Evolutionary conservation across 2,797 vertebrate genomes (phyloP), one percentile per base, ranked within the genome.

Genomic region (Sebastes iracundus): DNA sequence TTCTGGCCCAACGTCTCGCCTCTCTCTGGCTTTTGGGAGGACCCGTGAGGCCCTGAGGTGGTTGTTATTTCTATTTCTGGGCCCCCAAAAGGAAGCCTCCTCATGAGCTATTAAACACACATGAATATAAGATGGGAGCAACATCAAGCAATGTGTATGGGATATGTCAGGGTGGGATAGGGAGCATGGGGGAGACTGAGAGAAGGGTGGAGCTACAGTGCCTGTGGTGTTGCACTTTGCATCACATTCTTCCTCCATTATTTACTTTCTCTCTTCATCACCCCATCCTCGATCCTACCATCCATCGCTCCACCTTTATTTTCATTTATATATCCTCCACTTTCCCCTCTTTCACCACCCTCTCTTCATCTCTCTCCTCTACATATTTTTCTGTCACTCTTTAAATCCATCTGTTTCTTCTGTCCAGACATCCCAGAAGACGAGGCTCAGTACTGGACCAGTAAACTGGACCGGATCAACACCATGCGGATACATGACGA

Each of bases 401-500:
- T 63, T 49, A 11, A 13, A 22, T 56, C 49, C 12, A 4, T 27
- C 7, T 66, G 0, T 32, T 69, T 68, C 18, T 35, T 65, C 42
- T 63, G 32, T 80, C 56, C 14, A 94, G 98, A 98, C 92, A 99
- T 99, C 38, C 98, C 97, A 5, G 98, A 99, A 62, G 97, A 99
- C 56, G 98, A 99, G 91, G 98, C 98, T 79, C 96, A 96, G 90
- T 99, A 98, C 84, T 99, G 98, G 98, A 98, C 97, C 82, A 96
- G 93, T 80, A 99, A 99, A 92, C 94, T 99, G 90, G 97, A 97
- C 78, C 94, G 96, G 89, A 96, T 99, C 88, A 99, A 99, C 91
- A 94, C 95, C 32, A 95, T 98, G 91, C 93, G 88, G 87, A 94
- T 97, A 75, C 95, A 96, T 27, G 96, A 96, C 38, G 96, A 97